These are phyloP conservation scores for Heterodera filipjevi DNA, from an alignment of 2,888 invertebrate genomes.

Conservation along the genomic window DNA sequence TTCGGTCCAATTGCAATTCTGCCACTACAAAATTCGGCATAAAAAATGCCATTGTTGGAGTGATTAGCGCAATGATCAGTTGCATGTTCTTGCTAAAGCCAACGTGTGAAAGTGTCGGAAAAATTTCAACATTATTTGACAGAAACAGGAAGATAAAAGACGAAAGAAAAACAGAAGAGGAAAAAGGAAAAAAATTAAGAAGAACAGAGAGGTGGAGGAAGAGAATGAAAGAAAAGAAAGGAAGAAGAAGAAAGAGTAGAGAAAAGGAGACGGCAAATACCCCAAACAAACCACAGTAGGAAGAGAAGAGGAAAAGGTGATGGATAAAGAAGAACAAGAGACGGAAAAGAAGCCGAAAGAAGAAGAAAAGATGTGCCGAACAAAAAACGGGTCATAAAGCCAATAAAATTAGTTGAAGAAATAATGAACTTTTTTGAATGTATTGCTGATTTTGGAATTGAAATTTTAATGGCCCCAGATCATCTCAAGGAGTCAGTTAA, in stretches of 20 bases:
- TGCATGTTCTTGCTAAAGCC: background rate
- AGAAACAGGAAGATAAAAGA: background rate
- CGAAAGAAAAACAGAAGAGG: background rate
- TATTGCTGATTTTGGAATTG: too few species aligned
- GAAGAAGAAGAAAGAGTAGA: background rate
- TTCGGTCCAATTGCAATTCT: slow-evolving; percentile 42
- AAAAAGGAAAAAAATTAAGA: background rate
- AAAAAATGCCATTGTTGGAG: background rate
- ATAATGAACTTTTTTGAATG: too few species aligned
- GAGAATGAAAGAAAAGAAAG: too few species aligned
- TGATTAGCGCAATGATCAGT: background rate
- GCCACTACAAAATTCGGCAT: background rate
- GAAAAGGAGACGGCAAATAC: too few species aligned
- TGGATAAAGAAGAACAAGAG: background rate
- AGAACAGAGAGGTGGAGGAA: background rate
- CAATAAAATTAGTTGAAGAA: background rate
- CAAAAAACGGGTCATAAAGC: background rate
- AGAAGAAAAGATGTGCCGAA: too few species aligned
- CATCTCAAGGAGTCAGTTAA: too few species aligned
- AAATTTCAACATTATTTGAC: background rate
- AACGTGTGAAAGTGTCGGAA: background rate
- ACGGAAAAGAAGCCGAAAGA: too few species aligned
- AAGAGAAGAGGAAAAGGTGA: background rate
- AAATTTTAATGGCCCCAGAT: too few species aligned
- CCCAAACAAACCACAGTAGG: background rate